Evolutionary conservation across 2,113 vertebrate species (phyloP).

Genomic region (Lethenteron camtschaticum): DNA sequence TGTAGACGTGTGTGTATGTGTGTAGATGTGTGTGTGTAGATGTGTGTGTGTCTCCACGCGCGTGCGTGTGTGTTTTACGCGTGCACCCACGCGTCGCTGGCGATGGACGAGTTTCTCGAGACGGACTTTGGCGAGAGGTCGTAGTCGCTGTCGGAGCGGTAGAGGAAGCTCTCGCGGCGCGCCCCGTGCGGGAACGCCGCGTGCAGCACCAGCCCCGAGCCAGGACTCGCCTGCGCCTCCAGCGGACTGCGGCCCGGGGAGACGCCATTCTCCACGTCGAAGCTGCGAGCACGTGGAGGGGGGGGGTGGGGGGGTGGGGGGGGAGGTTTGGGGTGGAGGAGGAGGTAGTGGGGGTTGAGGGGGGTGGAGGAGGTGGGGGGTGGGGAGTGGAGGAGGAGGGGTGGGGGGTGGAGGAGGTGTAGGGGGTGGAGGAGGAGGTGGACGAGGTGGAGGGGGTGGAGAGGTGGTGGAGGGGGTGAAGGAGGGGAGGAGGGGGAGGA

Average conservation of each 20-base stretch:
- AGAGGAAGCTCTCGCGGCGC: conserved; percentile 67
- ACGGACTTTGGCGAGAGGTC: conserved; percentile 58
- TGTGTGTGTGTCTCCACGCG: too few species aligned
- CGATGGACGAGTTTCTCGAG: conserved; percentile 53
- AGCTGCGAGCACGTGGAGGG: conserved; percentile 25
- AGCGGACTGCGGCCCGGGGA: conserved; percentile 26
- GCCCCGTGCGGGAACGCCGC: conserved; percentile 45
- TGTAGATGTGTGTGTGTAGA: too few species aligned
- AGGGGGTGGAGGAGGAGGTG: too few species aligned
- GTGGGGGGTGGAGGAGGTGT: too few species aligned
- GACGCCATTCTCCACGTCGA: conserved; percentile 68
- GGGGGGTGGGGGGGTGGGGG: neutral
- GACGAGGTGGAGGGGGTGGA: too few species aligned
- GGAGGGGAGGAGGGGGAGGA: too few species aligned
- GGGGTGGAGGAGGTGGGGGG: too few species aligned
- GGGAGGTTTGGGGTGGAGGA: fast-evolving
- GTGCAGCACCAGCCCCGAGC: conserved; percentile 37
- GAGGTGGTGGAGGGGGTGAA: too few species aligned
- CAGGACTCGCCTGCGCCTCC: conserved; percentile 40
- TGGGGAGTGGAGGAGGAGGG: too few species aligned
- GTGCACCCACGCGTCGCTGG: conserved; percentile 57
- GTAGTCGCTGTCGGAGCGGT: conserved; percentile 71
- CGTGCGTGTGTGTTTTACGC: too few species aligned
- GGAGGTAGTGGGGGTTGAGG: fast-evolving
- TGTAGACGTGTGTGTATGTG: too few species aligned